Base-by-base conservation (phyloP, 2,888 invertebrate genomes). In the Chloroclysta siterata region DNA sequence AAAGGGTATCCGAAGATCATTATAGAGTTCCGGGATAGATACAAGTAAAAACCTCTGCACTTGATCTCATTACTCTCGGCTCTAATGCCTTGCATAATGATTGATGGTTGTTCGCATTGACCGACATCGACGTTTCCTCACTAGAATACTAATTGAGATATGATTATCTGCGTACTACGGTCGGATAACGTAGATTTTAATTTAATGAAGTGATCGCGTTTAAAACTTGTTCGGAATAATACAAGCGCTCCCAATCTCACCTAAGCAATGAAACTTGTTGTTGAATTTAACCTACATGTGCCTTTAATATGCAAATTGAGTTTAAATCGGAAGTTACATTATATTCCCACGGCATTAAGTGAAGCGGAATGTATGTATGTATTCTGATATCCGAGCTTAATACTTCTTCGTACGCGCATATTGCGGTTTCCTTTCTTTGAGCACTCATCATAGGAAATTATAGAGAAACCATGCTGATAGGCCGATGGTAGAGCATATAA, bases 21-120 rank as follows among this genome's bases (percentile, higher is more conserved):
- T 44, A 33, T 33, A 33, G 33, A 65, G 63, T 60, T 70, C 68
- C 70, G 67, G 65, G 60, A 69, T 57, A 52, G 58, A 52, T 65
- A 55, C 46, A 51, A 61, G 60, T 62, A 60, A 69, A 73, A 73
- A 72, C 71, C 70, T 62, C 78, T 75, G 75, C 76, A 79, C 76
- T 75, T 81, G 81, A 78, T 84, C 80, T 78, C 79, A 79, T 82
- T 84, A 73, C 66, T 66, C 71, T 70, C 62, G 33, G 47, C 65
- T 65, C 69, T 76, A 78, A 79, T 72, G 75, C 76, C 76, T 79
- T 79, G 79, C 74, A 73, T 72, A 73, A 80, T 84, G 87, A 87
- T 81, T 84, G 85, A 86, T 86, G 81, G 76, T 70, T 76, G 79
- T 81, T 72, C 76, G 63, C 77, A 78, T 78, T 79, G 79, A 74